Conservation (phyloP, 2,113 vertebrate genomes). For the Daboia siamensis region DNA sequence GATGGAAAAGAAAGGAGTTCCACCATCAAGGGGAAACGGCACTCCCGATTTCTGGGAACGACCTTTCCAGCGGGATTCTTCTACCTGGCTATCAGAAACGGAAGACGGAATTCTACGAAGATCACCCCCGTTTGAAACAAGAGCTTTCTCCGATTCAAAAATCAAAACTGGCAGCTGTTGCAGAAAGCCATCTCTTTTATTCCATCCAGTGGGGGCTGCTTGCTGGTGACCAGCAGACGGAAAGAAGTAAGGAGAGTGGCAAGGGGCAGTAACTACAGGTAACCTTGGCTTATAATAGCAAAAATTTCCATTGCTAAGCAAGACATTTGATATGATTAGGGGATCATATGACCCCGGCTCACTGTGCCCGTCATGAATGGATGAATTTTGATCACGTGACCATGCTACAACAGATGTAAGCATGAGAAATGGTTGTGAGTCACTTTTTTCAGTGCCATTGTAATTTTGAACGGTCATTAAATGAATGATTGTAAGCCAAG, state of each 20-base stretch:
- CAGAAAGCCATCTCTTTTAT: no score
- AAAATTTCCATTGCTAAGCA: neutral
- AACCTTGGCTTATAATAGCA: neutral
- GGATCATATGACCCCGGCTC: no score
- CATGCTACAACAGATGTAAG: no score
- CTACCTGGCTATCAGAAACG: neutral
- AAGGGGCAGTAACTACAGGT: neutral
- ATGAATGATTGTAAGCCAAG: neutral
- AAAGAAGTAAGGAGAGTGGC: neutral
- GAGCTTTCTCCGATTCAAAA: neutral
- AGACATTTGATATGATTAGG: neutral
- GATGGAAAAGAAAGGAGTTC: neutral
- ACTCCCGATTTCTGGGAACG: neutral
- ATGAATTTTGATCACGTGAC: neutral
- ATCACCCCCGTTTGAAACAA: neutral
- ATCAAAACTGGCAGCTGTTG: neutral
- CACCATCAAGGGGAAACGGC: neutral
- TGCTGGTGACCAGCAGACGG: neutral
- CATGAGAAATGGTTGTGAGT: neutral
- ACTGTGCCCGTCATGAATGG: fast-evolving
- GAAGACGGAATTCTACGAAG: neutral
- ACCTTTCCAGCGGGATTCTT: no score
- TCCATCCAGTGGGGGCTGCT: neutral
- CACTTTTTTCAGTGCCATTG: neutral
- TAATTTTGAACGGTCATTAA: neutral